Conservation (phyloP, 2,113 vertebrate species). For the Chaetura pelagica region DNA sequence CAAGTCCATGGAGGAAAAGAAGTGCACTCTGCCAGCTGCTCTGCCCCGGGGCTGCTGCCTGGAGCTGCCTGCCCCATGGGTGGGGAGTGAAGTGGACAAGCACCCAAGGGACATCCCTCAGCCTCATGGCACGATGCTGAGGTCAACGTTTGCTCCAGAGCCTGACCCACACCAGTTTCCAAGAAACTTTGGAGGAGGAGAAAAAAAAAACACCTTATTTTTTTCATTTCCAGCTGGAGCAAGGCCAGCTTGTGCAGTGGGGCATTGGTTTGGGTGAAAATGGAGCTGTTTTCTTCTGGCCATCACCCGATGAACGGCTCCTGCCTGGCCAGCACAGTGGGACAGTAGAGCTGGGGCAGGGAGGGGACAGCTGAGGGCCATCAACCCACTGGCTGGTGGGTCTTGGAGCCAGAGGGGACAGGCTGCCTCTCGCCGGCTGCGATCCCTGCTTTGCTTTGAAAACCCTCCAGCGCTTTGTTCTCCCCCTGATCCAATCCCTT, state of each 20-base stretch:
- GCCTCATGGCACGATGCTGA: not conserved
- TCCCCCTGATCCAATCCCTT: constrained; percentile 49
- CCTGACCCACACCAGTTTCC: not conserved
- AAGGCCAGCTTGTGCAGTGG: not conserved
- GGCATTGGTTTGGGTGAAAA: not conserved
- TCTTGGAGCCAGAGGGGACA: not conserved
- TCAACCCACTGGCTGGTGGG: not conserved
- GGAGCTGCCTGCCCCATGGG: not conserved
- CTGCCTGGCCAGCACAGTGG: rapidly evolving
- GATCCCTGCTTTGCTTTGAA: not conserved
- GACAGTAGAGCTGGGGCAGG: not conserved
- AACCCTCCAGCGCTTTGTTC: constrained; percentile 56
- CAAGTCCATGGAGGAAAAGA: not conserved
- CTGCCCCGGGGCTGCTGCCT: not conserved
- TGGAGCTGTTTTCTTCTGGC: not conserved
- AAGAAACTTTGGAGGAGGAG: not conserved
- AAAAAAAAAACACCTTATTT: not conserved
- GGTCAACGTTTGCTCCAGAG: not conserved
- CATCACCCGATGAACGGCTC: not conserved
- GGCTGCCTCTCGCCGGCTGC: not conserved
- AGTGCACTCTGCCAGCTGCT: not conserved
- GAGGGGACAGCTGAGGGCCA: not conserved
- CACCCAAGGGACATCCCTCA: not conserved
- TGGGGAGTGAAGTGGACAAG: not conserved
- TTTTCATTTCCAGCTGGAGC: not conserved